A percentile compares a stretch with the other conserved stretches of the same genome.
These are phyloP conservation scores for Cylas formicarius DNA, from an alignment of 1,140 invertebrate genomes.

Conservation along the genomic window DNA sequence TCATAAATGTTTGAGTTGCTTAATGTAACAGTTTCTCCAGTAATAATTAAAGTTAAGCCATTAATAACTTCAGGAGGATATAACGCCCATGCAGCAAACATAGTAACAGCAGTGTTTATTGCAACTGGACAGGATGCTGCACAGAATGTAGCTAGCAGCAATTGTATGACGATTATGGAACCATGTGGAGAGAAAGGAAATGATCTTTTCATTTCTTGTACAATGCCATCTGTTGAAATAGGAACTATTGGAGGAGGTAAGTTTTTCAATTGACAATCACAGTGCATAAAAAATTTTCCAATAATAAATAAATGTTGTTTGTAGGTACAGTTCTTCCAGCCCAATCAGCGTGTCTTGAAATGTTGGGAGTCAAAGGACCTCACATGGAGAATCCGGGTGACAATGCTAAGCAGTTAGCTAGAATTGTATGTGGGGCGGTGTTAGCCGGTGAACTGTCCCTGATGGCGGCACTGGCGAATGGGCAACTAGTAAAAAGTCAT, in stretches of 20 bases:
- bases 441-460: conserved; percentile 94
- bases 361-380: conserved; percentile 83
- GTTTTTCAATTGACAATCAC: background rate
- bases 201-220: conserved; percentile 89
- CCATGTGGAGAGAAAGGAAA: conserved; percentile 65
- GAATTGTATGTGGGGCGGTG: conserved; percentile 89
- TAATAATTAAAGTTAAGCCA: no score
- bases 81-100: conserved; percentile 96
- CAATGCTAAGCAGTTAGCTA: conserved; percentile 81
- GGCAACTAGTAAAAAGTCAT: conserved; percentile 93
- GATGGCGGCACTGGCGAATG: conserved; percentile 91
- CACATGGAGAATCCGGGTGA: conserved; percentile 61
- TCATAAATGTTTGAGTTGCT: no score
- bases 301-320: no score
- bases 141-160: conserved; percentile 91
- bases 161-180: conserved; percentile 94
- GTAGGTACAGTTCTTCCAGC: conserved; percentile 73
- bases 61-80: conserved; percentile 60
- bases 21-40: no score
- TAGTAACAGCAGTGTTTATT: conserved; percentile 95
- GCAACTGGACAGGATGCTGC: conserved; percentile 98
- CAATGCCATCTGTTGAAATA: conserved; percentile 96
- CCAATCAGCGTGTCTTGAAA: conserved; percentile 83
- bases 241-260: conserved; percentile 93
- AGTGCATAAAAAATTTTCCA: no score